Evolutionary conservation across 2,888 invertebrate species (phyloP).

Genomic region (Lepidonotus clava): DNA sequence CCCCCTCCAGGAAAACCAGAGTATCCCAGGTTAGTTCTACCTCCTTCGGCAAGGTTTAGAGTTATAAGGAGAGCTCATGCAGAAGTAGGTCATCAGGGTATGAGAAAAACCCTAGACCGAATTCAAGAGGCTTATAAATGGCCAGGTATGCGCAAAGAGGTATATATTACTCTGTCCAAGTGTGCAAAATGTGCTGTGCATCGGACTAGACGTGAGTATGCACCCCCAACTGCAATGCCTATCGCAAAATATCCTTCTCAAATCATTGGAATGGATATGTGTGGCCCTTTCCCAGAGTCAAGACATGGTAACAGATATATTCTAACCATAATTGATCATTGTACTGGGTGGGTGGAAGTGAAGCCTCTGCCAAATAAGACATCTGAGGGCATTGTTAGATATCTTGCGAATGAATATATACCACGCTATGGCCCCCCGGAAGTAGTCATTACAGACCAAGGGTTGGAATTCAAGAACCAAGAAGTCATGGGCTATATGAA

Average conservation of each 20-base stretch:
- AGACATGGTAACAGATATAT: constrained; percentile 21
- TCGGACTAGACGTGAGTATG: background rate
- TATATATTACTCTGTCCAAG: background rate
- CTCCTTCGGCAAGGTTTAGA: background rate
- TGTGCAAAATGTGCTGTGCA: constrained; percentile 22
- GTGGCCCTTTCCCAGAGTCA: constrained; percentile 25
- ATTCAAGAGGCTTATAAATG: constrained; percentile 37
- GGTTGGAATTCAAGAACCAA: background rate
- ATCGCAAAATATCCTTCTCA: background rate
- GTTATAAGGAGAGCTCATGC: constrained; percentile 5
- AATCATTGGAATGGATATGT: constrained; percentile 45
- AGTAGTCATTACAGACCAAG: constrained; percentile 27
- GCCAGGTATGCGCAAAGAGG: constrained; percentile 17
- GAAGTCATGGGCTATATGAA: background rate
- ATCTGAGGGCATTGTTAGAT: background rate
- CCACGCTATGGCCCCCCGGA: constrained; percentile 8
- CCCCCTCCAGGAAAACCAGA: background rate
- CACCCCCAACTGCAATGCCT: constrained; percentile 5
- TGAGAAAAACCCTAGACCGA: constrained; percentile 26
- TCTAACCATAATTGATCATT: constrained; percentile 37
- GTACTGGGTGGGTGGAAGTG: constrained; percentile 49
- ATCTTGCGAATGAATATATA: constrained; percentile 2
- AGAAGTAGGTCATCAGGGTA: constrained; percentile 38
- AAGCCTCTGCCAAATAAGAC: constrained; percentile 21
- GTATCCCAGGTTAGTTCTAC: constrained; percentile 51